Base-by-base conservation (phyloP, 2,113 vertebrate species). In the Ellobius talpinus region DNA sequence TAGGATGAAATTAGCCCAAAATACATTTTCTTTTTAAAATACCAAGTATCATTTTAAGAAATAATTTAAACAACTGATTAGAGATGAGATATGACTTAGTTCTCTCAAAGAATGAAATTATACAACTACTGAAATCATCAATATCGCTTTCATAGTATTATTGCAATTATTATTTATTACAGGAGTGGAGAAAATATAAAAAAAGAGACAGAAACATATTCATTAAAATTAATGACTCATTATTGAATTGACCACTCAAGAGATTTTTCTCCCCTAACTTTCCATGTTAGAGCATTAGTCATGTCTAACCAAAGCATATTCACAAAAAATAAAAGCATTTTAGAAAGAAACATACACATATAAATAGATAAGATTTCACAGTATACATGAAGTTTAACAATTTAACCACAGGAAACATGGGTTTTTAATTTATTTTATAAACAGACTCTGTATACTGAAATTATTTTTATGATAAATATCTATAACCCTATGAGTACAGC, bases 11-110 rank as follows among this genome's bases (percentile, higher is more conserved):
- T 93, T 93, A 50, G 93, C 86, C 36, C 55, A 89, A 97, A 97
- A 97, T 97, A 96, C 68, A 95, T 96, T 94, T 97, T 66, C 82
- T 85, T 97, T 97, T 93, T 89, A 82, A 96, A 97, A 93, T 77
- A 93, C 29, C 50, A 66, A 96, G 39, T 92, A 70, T 79, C 86
- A 89, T 93, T 97, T 90, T 91, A 95, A 96, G 95, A 88, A 29
- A 78, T 93, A 95, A 96, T 94, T 96, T 96, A 96, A 95, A 95
- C 70, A 87, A 94, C 58, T 70, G 47, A 90, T 97, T 88, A 84
- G 63, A 78, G 61, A 90, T 95, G 66, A 52, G 26, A 81, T 87
- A 85, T 26, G 36, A 52, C 55, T 96, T 96, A 96, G 84, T 26
- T 63, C 88, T 93, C 47, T 87, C 33, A 66, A 95, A 90, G 33